Base-by-base conservation (phyloP, 2,113 vertebrate genomes). In the Hemiscyllium ocellatum region DNA sequence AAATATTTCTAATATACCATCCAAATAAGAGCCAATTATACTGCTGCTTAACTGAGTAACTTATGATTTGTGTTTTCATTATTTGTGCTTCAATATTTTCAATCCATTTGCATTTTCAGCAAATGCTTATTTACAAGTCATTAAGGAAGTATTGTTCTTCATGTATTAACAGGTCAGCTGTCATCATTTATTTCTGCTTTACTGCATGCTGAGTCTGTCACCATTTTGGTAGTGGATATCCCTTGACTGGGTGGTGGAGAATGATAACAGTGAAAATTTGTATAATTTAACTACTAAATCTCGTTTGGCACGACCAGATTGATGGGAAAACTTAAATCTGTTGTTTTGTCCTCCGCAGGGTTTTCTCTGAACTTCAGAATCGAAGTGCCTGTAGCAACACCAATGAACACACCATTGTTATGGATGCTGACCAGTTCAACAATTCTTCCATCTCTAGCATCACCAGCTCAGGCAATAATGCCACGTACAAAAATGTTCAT, bases 41-140 rank as follows among this genome's bases (percentile, higher is more conserved):
- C 17, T 37, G 56, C 61, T 2, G 29, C 37, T 66, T 93, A 66
- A n/a, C 33, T 66, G 89, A 37, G 17, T 65, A 93, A 42, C 15
- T 80, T 80, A 47, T 83, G 66, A 65, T 93, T 65, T 56, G 87
- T 56, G 5, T 37, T 29, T n/a, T 29, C 87, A 65, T 2, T 65
- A 8, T 65, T 15, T 65, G 56, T 24, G n/a, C 56, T 10, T 61
- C 56, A 61, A 61, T 61, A 0, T 61, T 7, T 61, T 65, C 56
- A 93, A 37, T 68, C 61, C 29, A 66, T 93, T 65, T 37, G 33
- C 33, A 66, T 93, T 93, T 93, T 61, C 61, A 93, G 33, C n/a
- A 93, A 37, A 93, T 93, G 33, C 89, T 13, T 93, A 93, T 93
- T 93, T 93, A 65, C 66, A 93, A 66, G 89, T n/a, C 89, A 93